Conservation (phyloP, 2,797 vertebrate genomes). For the Hydrolagus colliei region DNA sequence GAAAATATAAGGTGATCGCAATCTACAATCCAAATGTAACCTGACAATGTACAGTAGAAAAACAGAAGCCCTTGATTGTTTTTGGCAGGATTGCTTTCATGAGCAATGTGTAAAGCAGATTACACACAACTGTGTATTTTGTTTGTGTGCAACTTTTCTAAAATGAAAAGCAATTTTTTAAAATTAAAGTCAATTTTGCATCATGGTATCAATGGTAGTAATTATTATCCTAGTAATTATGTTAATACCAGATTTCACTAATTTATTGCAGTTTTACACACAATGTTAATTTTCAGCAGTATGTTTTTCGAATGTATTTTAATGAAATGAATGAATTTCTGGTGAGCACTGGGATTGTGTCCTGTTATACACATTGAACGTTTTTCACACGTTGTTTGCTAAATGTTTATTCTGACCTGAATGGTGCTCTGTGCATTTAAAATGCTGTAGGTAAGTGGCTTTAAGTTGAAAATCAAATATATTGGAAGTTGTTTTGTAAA, state of each 20-base stretch:
- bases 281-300: neutral
- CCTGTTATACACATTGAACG: neutral
- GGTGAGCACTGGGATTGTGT: slow-evolving; percentile 1
- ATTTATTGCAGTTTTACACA: neutral
- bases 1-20: neutral
- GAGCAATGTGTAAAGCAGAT: neutral
- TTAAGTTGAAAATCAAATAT: slow-evolving; percentile 16
- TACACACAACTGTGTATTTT: neutral
- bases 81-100: neutral
- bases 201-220: neutral
- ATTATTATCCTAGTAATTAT: neutral
- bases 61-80: neutral
- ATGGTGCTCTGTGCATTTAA: slow-evolving; percentile 23
- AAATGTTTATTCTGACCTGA: slow-evolving; percentile 1
- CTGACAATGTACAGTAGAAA: neutral
- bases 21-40: neutral
- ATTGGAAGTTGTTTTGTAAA: neutral
- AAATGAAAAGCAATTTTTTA: neutral
- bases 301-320: slow-evolving; percentile 5
- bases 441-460: slow-evolving; percentile 23
- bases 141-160: neutral
- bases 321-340: neutral
- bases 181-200: neutral
- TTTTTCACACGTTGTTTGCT: neutral
- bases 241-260: neutral